Percentiles rank a stretch among this genome's conserved stretches.
Evolutionary conservation across 1,140 invertebrate species (phyloP).

Genomic region (Aphelenchoides fujianensis): DNA sequence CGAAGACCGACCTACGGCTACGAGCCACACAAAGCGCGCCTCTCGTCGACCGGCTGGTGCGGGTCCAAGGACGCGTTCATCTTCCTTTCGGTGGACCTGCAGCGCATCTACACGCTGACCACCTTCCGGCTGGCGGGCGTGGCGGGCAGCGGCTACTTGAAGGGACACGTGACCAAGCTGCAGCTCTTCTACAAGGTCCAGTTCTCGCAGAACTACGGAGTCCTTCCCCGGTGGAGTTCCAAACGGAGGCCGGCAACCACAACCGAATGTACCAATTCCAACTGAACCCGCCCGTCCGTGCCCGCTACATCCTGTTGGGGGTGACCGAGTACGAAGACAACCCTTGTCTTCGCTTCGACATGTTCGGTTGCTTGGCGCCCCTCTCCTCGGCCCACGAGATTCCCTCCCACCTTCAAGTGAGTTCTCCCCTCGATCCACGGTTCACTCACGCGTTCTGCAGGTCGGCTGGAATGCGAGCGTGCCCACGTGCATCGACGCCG

Average conservation of each 20-base stretch:
- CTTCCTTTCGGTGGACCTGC: constrained; percentile 88
- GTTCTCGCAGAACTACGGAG: constrained; percentile 88
- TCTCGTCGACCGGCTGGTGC: constrained; percentile 64
- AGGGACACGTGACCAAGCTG: constrained; percentile 74
- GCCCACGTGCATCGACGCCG: constrained; percentile 90
- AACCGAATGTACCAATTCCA: constrained; percentile 92
- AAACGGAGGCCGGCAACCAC: constrained; percentile 76
- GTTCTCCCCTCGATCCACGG: not conserved
- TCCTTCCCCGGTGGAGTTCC: constrained; percentile 78
- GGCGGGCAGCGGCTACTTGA: constrained; percentile 54
- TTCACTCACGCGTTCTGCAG: constrained; percentile 20
- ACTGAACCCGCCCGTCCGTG: constrained; percentile 84
- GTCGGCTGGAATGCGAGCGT: constrained; percentile 88
- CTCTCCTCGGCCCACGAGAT: constrained; percentile 56
- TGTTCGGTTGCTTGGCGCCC: constrained; percentile 82
- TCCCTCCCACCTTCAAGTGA: constrained; percentile 58
- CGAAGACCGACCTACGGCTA: constrained; percentile 51
- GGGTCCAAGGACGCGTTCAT: constrained; percentile 81
- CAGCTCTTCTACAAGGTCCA: constrained; percentile 92
- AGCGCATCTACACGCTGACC: constrained; percentile 81
- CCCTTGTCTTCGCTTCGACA: constrained; percentile 88
- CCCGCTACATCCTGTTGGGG: constrained; percentile 82
- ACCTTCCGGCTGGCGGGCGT: constrained; percentile 62
- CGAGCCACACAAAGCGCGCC: constrained; percentile 58
- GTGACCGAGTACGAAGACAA: constrained; percentile 94